Base-by-base conservation (phyloP, 1,140 invertebrate species). In the Drosophila orena region DNA sequence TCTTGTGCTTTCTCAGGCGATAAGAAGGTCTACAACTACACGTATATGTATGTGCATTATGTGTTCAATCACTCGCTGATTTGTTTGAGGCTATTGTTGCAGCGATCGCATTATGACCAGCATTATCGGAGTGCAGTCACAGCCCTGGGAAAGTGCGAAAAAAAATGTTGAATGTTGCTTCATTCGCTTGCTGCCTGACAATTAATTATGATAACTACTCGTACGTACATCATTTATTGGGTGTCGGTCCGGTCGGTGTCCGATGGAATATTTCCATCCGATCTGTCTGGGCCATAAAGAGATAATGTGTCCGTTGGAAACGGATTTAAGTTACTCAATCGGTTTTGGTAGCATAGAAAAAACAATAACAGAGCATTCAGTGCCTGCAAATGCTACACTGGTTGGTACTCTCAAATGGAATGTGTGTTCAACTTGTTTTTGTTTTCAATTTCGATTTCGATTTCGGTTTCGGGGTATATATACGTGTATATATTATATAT, bases 131-230 rank as follows among this genome's bases (percentile, higher is more conserved):
- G 50, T 69, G 66, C 60, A 75, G 59, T 66, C 57, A 38, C 52
- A 80, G 77, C 78, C 77, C 78, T 80, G 78, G 76, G 75, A 54
- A 81, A 66, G 72, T 81, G 72, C 59, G 78, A 69, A 81, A 88
- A 81, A 75, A 88, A 81, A 75, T 81, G 70, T 81, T 81, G 79
- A 74, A 52, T 17, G 17, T 17, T 35, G 49, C 56, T 50, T 27
- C 54, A 20, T 24, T 49, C 58, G 43, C 55, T 47, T 72, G 42
- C 62, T 61, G 72, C 2, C 44, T 47, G 46, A 61, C 58, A 60
- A 77, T 69, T 57, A 78, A 79, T 74, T 83, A 78, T 80, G 66
- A 83, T 83, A 83, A 54, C 71, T 76, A 85, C 50, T 56, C 59
- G 3, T 34, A 24, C 59, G 2, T 34, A 24, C 60, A 86, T 81